Evolutionary conservation across 92 coral and sea anemone genomes (phyloP), one percentile per base, ranked within the genome.

Genomic region (Epizoanthus illoricatus): DNA sequence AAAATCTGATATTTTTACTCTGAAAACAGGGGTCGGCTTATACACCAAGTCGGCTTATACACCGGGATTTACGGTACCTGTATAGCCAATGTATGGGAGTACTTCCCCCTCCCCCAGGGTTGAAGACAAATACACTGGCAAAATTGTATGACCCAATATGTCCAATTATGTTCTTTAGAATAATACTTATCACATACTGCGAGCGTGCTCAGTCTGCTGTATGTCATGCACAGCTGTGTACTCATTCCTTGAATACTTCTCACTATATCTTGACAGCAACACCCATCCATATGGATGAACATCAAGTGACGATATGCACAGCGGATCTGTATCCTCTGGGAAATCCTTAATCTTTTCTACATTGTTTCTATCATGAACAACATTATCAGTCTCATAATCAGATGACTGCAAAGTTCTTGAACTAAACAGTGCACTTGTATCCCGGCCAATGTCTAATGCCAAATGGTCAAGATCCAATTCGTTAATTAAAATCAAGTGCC

Each of bases 241-340:
- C 81, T 97, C 98, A 64, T 85, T 84, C 33, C 86, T 82, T 79
- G 89, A 87, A 45, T 85, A 86, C 61, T 67, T 88, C 47, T 89
- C 89, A 5, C 92, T 87, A 68, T 91, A 97, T 41, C 99, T 84
- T 13, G 98, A 86, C 42, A 91, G 68, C 18, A 92, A 72, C 45
- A 97, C 92, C 93, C 97, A 97, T 36, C 98, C 93, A 59, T 94
- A 89, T 0, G 98, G 99, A 59, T 97, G 99, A n/a, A 97, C 89
- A 45, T 91, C 94, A 3, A 97, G 74, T 16, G 99, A 94, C 7
- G 99, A 88, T 60, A 97, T 92, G 78, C 93, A 90, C 92, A 93
- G 88, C 1, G 99, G 99, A 12, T 47, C 80, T 3, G 88, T 74
- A n/a, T 82, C 84, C 6, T 90, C 91, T 7, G 94, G 94, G 69